Base-by-base conservation (phyloP, 37 sponge, comb jelly and placozoan genomes). In the Mnemiopsis leidyi region DNA sequence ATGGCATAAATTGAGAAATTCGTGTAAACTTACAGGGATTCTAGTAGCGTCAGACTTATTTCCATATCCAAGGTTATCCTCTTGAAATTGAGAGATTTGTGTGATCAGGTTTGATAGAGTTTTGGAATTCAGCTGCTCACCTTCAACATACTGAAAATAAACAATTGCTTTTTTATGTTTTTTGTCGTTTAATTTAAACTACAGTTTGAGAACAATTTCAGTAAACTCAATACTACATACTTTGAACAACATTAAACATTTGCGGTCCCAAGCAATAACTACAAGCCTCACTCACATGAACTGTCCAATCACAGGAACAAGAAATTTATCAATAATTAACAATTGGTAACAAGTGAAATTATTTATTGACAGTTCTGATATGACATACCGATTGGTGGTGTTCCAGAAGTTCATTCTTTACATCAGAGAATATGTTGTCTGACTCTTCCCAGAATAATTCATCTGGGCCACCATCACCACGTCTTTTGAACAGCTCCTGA, bases 401-500 rank as follows among this genome's bases (percentile, higher is more conserved):
- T 85, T 85, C 90, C 48, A 40, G 2, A 0, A 85, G 26, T 33
- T 85, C 61, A 25, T 38, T 39, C 35, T 85, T 85, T 5, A 85
- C 36, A 39, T 85, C 90, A 18, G 90, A 37, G 61, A 39, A 85
- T 24, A 85, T 40, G 61, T 35, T 85, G 30, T 85, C 90, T 23
- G 40, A 40, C 30, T 85, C 90, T 3, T 85, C 90, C 90, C 90
- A 85, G 25, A 85, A 85, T 2, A 85, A n/a, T 61, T 85, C 90
- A 85, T 85, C 90, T 28, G 90, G 90, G 0, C 90, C 90, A 38
- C 90, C 90, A 85, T 85, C 90, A 29, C 90, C 48, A 28, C 90
- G 32, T 40, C 90, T 85, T 40, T 85, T 85, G 61, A 85, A 85
- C 13, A 40, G 90, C 26, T 85, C 90, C 29, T 40, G 90, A 39